Evolutionary conservation across 2,113 vertebrate genomes (phyloP), one percentile per base, ranked within the genome.

Genomic region (Caretta caretta): DNA sequence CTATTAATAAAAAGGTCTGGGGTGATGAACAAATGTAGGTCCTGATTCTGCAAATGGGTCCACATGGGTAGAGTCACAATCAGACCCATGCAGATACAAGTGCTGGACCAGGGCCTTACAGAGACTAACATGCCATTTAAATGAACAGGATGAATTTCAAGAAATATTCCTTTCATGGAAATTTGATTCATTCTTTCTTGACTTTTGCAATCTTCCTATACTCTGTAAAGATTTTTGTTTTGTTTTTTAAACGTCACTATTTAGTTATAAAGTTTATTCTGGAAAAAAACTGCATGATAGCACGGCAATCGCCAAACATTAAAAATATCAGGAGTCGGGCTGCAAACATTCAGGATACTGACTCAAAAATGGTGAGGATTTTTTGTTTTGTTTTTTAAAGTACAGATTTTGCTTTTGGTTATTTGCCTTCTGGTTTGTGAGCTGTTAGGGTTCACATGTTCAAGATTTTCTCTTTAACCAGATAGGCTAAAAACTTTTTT

Each of bases 131-230:
- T 7, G 10, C 2, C 3, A 65, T 92, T 83, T 92, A 24, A 38
- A 95, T 56, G 35, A 88, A 80, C 49, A 83, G 20, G 81, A 49
- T 69, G 22, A 20, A 88, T 94, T 95, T 65, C n/a, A 94, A 88
- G 46, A 50, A 4, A 10, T 53, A 62, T 22, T 72, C n/a, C 35
- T 38, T 38, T 72, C 6, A 29, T 35, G 46, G 82, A 1, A 83
- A 62, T 5, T 84, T 59, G 13, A 49, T 7, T 48, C 90, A 88
- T 12, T 72, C 69, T 19, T 82, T 59, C 13, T 86, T 89, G 42
- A 3, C 2, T 50, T 86, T 13, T 29, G 31, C 20, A 4, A 51
- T 31, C 27, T 25, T 59, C 25, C 87, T 56, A 4, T 57, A 1
- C 0, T 48, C 5, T 56, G 20, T 76, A 56, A 1, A 3, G 59